Percentiles rank a stretch among this genome's conserved stretches.
Conservation (phyloP, 2,888 invertebrate species). For the Agonum fuliginosum region DNA sequence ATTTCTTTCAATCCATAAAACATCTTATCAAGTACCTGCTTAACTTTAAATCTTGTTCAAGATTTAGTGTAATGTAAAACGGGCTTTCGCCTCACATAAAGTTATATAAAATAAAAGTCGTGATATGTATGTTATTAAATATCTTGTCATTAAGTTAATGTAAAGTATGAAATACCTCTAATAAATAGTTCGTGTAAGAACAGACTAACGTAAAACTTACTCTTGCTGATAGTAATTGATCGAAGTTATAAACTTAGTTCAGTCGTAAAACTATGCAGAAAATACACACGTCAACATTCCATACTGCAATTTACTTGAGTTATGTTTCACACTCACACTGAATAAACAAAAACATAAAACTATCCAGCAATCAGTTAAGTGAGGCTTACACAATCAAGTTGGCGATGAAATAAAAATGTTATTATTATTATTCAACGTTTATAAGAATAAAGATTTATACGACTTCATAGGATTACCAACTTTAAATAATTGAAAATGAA, state of each 20-base stretch:
- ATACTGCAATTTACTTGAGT: neutral
- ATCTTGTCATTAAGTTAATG: no score
- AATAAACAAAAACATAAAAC: neutral
- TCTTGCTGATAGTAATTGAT: constrained; percentile 29
- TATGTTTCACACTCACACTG: neutral
- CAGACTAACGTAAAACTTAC: neutral
- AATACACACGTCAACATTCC: constrained; percentile 9
- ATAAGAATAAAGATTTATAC: neutral
- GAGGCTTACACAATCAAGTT: neutral
- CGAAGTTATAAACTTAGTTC: constrained; percentile 36
- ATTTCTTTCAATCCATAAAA: no score
- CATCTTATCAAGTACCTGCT: no score
- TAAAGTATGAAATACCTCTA: constrained; percentile 34
- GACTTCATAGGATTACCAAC: neutral
- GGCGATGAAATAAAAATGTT: neutral
- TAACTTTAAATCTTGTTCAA: no score
- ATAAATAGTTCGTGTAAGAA: constrained; percentile 37
- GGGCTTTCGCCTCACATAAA: no score
- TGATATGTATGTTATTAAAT: no score
- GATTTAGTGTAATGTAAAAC: no score
- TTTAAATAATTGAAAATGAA: neutral
- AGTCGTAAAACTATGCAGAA: constrained; percentile 15
- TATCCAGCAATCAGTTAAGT: neutral
- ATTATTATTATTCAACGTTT: neutral
- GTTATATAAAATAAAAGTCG: no score